Evolutionary conservation across 2,113 vertebrate species (phyloP).

Genomic region (Heptranchias perlo): DNA sequence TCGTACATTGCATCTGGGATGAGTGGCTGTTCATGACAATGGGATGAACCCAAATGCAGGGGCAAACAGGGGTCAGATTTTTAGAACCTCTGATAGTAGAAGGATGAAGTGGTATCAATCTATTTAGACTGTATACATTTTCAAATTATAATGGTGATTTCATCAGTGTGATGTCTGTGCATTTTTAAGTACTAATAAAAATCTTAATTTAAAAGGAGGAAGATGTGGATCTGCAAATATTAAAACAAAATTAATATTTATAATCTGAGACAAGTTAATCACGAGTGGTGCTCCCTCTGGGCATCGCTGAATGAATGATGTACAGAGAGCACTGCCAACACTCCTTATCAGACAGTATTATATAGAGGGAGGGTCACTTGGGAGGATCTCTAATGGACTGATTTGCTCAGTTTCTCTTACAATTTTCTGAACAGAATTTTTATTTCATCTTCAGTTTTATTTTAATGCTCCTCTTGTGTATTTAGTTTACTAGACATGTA

Average conservation of each 20-base stretch:
- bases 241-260: slow-evolving; percentile 23
- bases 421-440: slow-evolving; percentile 25
- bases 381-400: slow-evolving; percentile 22
- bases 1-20: not conserved
- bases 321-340: not conserved
- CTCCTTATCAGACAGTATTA: not conserved
- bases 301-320: not conserved
- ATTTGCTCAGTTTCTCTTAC: not conserved
- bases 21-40: not conserved
- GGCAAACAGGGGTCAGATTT: not conserved
- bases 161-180: no score
- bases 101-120: not conserved
- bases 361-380: not conserved
- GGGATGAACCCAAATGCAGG: not conserved
- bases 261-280: not conserved
- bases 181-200: not conserved
- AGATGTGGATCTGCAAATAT: slow-evolving; percentile 15
- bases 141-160: not conserved
- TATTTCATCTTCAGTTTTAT: slow-evolving; percentile 33
- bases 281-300: not conserved
- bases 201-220: slow-evolving; percentile 4
- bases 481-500: not conserved
- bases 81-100: not conserved
- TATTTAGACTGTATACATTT: not conserved
- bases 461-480: slow-evolving; percentile 22